Conservation (phyloP, 2,888 invertebrate species). For the Megalurothrips usitatus region DNA sequence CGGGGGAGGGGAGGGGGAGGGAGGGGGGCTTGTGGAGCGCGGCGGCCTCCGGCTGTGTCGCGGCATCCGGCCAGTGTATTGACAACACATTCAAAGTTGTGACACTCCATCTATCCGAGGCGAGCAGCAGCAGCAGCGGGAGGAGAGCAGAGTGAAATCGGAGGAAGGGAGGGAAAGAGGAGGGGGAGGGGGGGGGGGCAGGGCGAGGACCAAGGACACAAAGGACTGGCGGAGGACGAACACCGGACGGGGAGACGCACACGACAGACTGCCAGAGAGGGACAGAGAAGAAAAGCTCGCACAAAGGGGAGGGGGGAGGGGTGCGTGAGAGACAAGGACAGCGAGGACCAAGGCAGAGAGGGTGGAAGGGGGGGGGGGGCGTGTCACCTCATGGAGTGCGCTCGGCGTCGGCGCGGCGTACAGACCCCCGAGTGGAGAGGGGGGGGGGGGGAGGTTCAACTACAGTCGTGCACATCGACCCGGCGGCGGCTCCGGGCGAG, state of each 20-base stretch:
- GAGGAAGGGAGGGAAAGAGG: not conserved
- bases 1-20: not conserved
- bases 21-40: too few species aligned
- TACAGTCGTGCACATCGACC: too few species aligned
- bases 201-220: not conserved
- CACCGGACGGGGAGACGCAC: not conserved
- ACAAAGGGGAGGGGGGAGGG: too few species aligned
- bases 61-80: not conserved
- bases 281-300: not conserved
- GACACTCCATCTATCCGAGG: not conserved
- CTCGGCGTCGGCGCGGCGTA: too few species aligned
- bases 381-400: too few species aligned
- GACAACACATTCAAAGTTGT: slow-evolving; percentile 8
- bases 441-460: too few species aligned
- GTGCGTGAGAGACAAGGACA: too few species aligned
- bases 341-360: too few species aligned
- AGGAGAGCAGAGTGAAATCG: not conserved
- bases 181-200: not conserved
- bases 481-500: too few species aligned
- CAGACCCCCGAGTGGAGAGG: too few species aligned
- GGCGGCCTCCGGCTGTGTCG: too few species aligned
- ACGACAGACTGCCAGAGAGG: not conserved
- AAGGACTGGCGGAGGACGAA: not conserved
- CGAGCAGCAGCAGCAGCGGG: not conserved
- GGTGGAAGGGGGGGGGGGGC: too few species aligned